Base-by-base conservation (phyloP, 2,113 vertebrate genomes). In the Tragelaphus buxtoni region DNA sequence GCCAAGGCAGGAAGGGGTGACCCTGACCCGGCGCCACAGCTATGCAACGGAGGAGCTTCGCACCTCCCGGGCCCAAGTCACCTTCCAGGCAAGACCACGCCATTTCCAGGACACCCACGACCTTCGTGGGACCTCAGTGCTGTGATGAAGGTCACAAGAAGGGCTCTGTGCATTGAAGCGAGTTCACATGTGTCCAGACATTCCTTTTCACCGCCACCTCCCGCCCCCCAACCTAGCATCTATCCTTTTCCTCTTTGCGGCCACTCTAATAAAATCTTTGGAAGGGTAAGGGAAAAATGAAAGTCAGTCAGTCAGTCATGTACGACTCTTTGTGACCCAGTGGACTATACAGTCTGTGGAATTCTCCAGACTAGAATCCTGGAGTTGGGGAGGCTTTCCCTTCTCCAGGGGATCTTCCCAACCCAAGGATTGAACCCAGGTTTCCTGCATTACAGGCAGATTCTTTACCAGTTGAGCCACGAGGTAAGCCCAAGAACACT, bases 41-140 rank as follows among this genome's bases (percentile, higher is more conserved):
- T 10, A 6, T 9, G 3, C 39, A 22, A 4, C 0, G 1, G 10
- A 3, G 8, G 28, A 20, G 60, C 18, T 35, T 16, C 49, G 4
- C 9, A 12, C 14, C 17, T 81, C 13, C 13, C 18, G 0, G 42
- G 47, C 4, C 8, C 5, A 8, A 3, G 32, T 17, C 49, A 24
- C 63, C 17, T 35, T n/a, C 17, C 65, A 39, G 65, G 20, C n/a
- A 69, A 74, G 53, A 72, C 22, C 63, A 30, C 1, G 1, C 51
- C 2, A 9, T 20, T 11, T n/a, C 49, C 39, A 5, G 30, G 2
- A 13, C 1, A 3, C 18, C 55, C 22, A 30, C 0, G 32, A 61
- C n/a, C 7, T 60, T 13, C 10, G 2, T 1, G 18, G 74, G 45
- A 18, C 39, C n/a, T 20, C 24, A 18, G 1, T 14, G 18, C 8